Base-by-base conservation (phyloP, 2,888 invertebrate genomes). In the Didymodactylos carnosus region DNA sequence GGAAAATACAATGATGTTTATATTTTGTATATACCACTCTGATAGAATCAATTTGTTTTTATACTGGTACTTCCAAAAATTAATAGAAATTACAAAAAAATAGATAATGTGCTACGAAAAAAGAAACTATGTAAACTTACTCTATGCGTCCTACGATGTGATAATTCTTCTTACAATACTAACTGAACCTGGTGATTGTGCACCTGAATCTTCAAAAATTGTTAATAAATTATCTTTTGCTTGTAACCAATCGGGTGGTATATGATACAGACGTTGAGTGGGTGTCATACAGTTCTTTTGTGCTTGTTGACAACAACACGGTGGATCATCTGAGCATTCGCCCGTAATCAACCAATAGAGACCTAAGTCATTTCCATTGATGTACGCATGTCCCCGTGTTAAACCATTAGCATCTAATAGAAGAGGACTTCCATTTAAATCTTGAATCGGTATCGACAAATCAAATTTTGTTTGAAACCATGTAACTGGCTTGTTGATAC, bases 331-430 rank as follows among this genome's bases (percentile, higher is more conserved):
- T 11, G 13, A 29, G 4, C 53, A 53, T 7, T 29, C 19, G 19
- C 87, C 87, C n/a, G 80, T 79, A 8, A 79, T 78, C 14, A 86
- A 84, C 87, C 87, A 87, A 79, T 86, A 87, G 40, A 86, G 81
- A 39, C 87, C 87, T 19, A 87, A 77, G 78, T 87, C 86, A 77
- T 83, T 82, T 7, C 83, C 83, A 77, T 86, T 86, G 10, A 87
- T 78, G 69, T 84, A 82, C 5, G 83, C 81, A 25, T 84, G 80
- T 29, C 86, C 86, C 27, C 53, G 53, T 29, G 27, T 53, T 19
- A 53, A 29, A 53, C 53, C 53, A 16, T 29, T 27, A 53, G 53
- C 53, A 29, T 53, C 53, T 16, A 53, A 29, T 53, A 53, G 29
- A 16, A 53, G 13, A 27, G 53, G 53, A 53, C 29, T 53, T 19